These are phyloP conservation scores for Sebastes schlegelii DNA, from an alignment of 2,113 vertebrate species.

Conservation along the genomic window DNA sequence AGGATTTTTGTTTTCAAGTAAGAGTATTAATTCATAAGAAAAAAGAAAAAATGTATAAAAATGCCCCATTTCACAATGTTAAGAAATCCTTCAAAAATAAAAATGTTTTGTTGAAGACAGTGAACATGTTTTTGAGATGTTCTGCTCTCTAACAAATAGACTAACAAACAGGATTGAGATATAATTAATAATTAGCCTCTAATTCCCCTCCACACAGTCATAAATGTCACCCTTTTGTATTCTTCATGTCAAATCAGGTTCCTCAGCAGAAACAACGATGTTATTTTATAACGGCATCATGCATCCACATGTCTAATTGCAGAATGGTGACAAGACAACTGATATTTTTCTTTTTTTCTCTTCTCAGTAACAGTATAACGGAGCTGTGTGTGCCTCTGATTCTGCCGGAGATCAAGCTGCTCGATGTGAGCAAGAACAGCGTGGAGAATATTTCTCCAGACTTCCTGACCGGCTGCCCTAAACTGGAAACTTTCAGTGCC, in stretches of 20 bases:
- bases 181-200: not conserved
- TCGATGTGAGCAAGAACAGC: constrained; percentile 92
- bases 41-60: too few species aligned
- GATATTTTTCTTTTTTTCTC: not conserved
- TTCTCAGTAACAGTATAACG: constrained; percentile 88
- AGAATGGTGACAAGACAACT: not conserved
- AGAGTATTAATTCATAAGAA: too few species aligned
- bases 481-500: constrained; percentile 90
- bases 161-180: not conserved
- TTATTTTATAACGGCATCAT: not conserved
- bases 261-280: too few species aligned
- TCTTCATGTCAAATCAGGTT: too few species aligned
- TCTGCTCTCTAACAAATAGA: not conserved
- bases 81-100: not conserved
- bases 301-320: not conserved
- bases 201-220: not conserved
- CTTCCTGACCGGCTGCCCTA: constrained; percentile 87
- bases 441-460: constrained; percentile 84
- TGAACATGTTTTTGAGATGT: not conserved
- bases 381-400: constrained; percentile 80
- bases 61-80: not conserved
- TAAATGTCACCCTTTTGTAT: not conserved
- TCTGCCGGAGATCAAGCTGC: constrained; percentile 89
- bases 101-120: not conserved
- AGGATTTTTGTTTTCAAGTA: too few species aligned